Percentiles rank a stretch among this genome's conserved stretches.
Conservation (phyloP, 1,140 invertebrate species). For the Diorhabda sublineata region DNA sequence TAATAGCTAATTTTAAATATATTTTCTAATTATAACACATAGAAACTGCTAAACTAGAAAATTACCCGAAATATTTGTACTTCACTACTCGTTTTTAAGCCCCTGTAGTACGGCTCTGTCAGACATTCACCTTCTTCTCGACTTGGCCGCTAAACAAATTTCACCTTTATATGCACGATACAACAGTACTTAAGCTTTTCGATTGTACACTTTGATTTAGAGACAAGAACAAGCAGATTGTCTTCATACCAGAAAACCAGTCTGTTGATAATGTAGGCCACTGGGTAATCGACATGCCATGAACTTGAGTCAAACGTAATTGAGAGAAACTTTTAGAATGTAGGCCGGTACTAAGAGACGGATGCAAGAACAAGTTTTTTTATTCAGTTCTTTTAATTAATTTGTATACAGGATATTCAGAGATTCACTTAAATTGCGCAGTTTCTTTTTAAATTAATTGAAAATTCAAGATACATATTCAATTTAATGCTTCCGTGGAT, state of each 20-base stretch:
- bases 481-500: too few relatives aligned
- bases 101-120: background rate
- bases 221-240: constrained; percentile 23
- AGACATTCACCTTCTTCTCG: constrained; percentile 14
- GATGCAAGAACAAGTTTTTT: constrained; percentile 29
- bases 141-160: background rate
- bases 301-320: constrained; percentile 32
- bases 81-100: background rate
- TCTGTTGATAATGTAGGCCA: constrained; percentile 39
- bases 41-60: background rate
- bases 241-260: constrained; percentile 40
- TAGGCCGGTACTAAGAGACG: constrained; percentile 35
- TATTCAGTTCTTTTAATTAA: constrained; percentile 1
- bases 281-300: constrained; percentile 41
- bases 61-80: too few relatives aligned
- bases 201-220: background rate
- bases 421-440: background rate
- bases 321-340: constrained; percentile 21
- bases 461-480: too few relatives aligned
- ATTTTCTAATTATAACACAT: too few relatives aligned
- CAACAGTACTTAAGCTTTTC: background rate
- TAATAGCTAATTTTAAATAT: too few relatives aligned
- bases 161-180: background rate
- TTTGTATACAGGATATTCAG: background rate
- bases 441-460: background rate